Evolutionary conservation across 2,888 invertebrate genomes (phyloP), one percentile per base, ranked within the genome.

Genomic region (Sycophila texana): DNA sequence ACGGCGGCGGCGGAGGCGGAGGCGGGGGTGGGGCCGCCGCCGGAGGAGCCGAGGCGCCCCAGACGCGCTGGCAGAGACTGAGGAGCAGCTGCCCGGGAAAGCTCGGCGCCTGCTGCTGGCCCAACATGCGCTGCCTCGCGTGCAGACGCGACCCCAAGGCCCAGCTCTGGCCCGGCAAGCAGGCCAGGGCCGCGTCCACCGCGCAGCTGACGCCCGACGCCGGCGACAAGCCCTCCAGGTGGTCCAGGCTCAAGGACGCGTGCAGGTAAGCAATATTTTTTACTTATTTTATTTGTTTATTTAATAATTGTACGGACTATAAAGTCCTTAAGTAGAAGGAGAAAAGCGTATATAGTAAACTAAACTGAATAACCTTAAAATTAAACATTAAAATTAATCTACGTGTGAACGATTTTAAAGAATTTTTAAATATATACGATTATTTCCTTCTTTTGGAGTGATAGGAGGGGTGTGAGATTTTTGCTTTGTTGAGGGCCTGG

Each of bases 71-170:
- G 16, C 47, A 14, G 49, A 22, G 26, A 47, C 30, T 63, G 18
- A 3, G 39, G 10, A 39, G 13, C 10, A 51, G 68, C 20, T 22
- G 68, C 16, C 18, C 55, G 30, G 51, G 51, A 53, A 14, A 39
- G n/a, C 20, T 20, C 10, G 22, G 55, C 13, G 20, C 26, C 82
- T 84, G 86, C 81, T 85, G 87, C 53, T 88, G 87, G 55, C 83
- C 87, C 5, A 77, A 79, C 18, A 90, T 89, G 89, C 86, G 86
- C 81, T 90, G 89, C 53, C 80, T 89, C 2, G 88, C 88, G 0
- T 89, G 88, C 76, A 87, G 87, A 5, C 86, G 86, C 53, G 86
- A 87, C 55, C 86, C 86, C 49, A 89, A 89, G 82, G 85, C 84
- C 7, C 82, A 86, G 14, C 74, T 86, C 1, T 88, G 89, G 89